Evolutionary conservation across 2,797 vertebrate genomes (phyloP).

Genomic region (Macropus fuliginosus): DNA sequence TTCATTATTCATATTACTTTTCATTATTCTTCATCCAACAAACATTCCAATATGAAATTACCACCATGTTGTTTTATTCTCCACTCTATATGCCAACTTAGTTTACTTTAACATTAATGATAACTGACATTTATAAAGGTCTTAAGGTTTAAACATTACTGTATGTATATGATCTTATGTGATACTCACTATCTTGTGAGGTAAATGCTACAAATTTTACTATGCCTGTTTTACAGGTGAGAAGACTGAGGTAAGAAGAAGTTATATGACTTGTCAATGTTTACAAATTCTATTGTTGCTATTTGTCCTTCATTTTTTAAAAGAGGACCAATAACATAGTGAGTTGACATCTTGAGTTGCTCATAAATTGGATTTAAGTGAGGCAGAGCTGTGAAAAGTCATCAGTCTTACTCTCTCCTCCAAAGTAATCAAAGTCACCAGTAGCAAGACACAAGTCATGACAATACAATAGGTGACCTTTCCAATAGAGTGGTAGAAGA

Average conservation of each 20-base stretch:
- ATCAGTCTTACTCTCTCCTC: not conserved
- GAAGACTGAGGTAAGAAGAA: not conserved
- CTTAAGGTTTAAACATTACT: not conserved
- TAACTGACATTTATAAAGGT: not conserved
- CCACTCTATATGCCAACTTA: slow-evolving; percentile 1
- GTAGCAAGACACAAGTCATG: not conserved
- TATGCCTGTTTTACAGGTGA: not conserved
- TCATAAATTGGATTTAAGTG: not conserved
- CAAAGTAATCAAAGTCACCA: not conserved
- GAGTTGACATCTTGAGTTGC: not conserved
- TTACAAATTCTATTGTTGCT: not conserved
- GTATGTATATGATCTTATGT: not conserved
- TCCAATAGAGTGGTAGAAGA: not conserved
- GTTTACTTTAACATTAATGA: slow-evolving; percentile 25
- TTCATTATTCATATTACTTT: slow-evolving; percentile 18
- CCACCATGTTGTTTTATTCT: slow-evolving; percentile 35
- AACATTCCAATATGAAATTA: not conserved
- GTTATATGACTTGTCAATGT: not conserved
- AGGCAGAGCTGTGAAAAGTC: not conserved
- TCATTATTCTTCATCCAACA: slow-evolving; percentile 45
- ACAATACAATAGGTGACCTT: not conserved
- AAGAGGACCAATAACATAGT: not conserved
- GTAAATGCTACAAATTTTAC: not conserved
- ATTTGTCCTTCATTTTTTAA: not conserved
- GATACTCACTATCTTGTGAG: not conserved